These are phyloP conservation scores for Drosophila rhopaloa DNA, from an alignment of 1,140 invertebrate genomes.

Conservation along the genomic window DNA sequence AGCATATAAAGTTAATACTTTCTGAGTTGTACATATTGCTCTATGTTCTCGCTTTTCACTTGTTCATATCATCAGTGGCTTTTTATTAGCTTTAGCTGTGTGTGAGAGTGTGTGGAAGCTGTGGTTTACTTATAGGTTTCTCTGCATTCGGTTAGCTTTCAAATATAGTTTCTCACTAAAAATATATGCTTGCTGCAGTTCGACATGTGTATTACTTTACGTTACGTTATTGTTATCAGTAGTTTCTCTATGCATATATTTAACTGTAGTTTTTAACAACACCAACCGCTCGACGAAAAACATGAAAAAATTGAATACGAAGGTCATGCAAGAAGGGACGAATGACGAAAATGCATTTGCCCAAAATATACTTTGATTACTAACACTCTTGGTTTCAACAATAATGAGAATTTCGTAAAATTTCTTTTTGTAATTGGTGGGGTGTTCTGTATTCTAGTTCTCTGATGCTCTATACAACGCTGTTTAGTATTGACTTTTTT, in stretches of 20 bases:
- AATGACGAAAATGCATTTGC: slow-evolving; percentile 58
- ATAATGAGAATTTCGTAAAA: slow-evolving; percentile 66
- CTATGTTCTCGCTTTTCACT: slow-evolving; percentile 45
- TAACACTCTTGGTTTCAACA: slow-evolving; percentile 44
- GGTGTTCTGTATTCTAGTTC: slow-evolving; percentile 66
- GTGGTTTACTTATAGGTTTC: slow-evolving; percentile 33
- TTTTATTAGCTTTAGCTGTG: slow-evolving; percentile 17
- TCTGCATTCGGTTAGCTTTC: slow-evolving; percentile 39
- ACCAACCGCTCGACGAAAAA: slow-evolving; percentile 59
- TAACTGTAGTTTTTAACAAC: slow-evolving; percentile 71
- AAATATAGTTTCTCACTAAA: slow-evolving; percentile 65
- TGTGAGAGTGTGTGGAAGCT: slow-evolving; percentile 62
- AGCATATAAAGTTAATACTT: slow-evolving; percentile 67
- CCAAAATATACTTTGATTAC: slow-evolving; percentile 56
- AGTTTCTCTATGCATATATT: slow-evolving; percentile 52
- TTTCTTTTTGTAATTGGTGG: slow-evolving; percentile 70
- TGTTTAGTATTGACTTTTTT: slow-evolving; percentile 16
- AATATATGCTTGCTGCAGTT: slow-evolving; percentile 61
- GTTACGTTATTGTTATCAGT: slow-evolving; percentile 40
- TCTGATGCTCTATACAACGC: slow-evolving; percentile 40
- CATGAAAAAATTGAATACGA: slow-evolving; percentile 62
- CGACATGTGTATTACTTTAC: slow-evolving; percentile 31
- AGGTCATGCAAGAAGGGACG: slow-evolving; percentile 64
- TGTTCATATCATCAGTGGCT: slow-evolving; percentile 23
- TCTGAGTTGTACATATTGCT: slow-evolving; percentile 72